Percentiles rank a stretch among this genome's conserved stretches.
phyloP scores from a whole-genome alignment of 2,888 invertebrate species.

The Cantharis nigra region DNA sequence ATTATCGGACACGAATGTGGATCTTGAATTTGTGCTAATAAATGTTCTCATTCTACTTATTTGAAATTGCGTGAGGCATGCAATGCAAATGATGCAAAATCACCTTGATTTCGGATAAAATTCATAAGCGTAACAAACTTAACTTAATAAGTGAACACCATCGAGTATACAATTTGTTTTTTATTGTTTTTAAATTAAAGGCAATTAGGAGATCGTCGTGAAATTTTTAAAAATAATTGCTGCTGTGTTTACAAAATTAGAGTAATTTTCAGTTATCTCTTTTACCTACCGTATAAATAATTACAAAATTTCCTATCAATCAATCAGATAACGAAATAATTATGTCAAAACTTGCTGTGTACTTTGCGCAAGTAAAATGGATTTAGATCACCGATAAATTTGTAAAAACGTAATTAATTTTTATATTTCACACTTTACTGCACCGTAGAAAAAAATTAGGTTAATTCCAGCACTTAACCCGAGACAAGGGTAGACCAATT shows the following conservation, averaged over 20 bases:
- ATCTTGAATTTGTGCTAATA: slow-evolving; percentile 23
- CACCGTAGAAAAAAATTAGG: neutral
- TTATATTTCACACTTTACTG: neutral
- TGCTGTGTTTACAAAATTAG: neutral
- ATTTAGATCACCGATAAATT: neutral
- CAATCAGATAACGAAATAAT: neutral
- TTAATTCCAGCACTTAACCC: neutral
- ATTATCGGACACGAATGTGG: slow-evolving; percentile 16
- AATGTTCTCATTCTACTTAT: slow-evolving; percentile 17
- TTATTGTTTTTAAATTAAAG: neutral
- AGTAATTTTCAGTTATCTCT: neutral
- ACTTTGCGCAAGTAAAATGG: neutral
- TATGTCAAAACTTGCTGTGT: neutral
- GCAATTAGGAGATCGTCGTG: neutral
- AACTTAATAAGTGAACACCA: neutral
- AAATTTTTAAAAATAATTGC: neutral
- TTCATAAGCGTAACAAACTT: slow-evolving; percentile 11
- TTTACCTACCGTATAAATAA: neutral
- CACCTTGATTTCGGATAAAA: slow-evolving; percentile 19
- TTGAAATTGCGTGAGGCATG: slow-evolving; percentile 34
- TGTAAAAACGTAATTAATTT: neutral
- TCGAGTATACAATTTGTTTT: neutral
- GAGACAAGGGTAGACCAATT: neutral
- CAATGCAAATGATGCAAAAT: slow-evolving; percentile 30
- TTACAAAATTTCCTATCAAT: neutral